Evolutionary conservation across 2,113 vertebrate genomes (phyloP).

Genomic region (Eidolon helvum): DNA sequence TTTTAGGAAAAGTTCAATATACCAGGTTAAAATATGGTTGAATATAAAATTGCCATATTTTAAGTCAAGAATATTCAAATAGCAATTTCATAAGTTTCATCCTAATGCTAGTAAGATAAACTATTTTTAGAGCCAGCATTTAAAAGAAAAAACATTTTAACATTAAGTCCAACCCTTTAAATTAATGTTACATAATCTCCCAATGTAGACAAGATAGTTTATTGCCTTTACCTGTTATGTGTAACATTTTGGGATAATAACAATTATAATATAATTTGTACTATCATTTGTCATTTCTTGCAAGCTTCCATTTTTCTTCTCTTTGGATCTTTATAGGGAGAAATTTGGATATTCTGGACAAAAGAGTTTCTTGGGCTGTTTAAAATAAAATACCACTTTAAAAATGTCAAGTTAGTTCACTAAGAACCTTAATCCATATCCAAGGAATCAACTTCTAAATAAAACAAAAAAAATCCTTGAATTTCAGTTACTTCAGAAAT

Average conservation of each 20-base stretch:
- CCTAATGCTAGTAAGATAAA: not conserved
- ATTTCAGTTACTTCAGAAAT: conserved; percentile 42
- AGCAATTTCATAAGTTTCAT: not conserved
- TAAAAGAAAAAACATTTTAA: conserved; percentile 21
- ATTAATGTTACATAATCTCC: not conserved
- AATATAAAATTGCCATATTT: conserved; percentile 40
- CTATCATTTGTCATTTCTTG: conserved; percentile 46
- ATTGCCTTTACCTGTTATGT: conserved; percentile 17
- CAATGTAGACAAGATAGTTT: not conserved
- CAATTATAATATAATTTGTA: conserved; percentile 33
- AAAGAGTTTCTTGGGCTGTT: conserved; percentile 11
- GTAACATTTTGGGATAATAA: conserved; percentile 37
- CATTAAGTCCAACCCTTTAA: not conserved
- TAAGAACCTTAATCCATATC: conserved; percentile 47
- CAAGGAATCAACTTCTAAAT: conserved; percentile 36
- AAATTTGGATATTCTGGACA: conserved; percentile 18
- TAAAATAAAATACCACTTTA: conserved; percentile 58
- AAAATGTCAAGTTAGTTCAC: conserved; percentile 30
- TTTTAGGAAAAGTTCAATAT: conserved; percentile 33
- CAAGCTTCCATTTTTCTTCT: conserved; percentile 43
- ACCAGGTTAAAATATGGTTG: not conserved
- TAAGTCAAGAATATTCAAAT: not conserved
- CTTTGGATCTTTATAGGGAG: conserved; percentile 40
- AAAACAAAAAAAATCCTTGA: conserved; percentile 17
- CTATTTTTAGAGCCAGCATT: not conserved